Percentiles rank a stretch among this genome's conserved stretches.
These are phyloP conservation scores for Danaus melanippus DNA, from an alignment of 1,140 invertebrate genomes.

Conservation along the genomic window DNA sequence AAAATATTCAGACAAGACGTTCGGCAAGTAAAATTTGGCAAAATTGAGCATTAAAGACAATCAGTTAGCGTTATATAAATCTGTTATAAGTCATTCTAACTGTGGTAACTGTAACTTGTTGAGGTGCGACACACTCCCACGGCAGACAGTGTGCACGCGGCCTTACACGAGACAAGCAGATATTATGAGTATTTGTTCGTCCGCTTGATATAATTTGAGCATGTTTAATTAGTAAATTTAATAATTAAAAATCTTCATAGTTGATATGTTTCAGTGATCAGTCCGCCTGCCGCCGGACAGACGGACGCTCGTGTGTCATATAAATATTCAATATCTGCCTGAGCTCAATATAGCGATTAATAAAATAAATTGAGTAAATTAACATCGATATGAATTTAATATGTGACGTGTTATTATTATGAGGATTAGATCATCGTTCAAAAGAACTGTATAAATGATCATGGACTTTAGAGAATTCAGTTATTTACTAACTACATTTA, in stretches of 20 bases:
- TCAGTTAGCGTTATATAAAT: slow-evolving; percentile 59
- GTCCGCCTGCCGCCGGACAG: too few relatives aligned
- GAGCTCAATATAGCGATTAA: slow-evolving; percentile 20
- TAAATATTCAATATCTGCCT: slow-evolving; percentile 20
- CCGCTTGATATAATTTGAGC: slow-evolving; percentile 1
- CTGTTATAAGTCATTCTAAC: slow-evolving; percentile 54
- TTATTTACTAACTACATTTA: slow-evolving; percentile 69
- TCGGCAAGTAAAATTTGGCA: slow-evolving; percentile 71
- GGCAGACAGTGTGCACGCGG: not conserved
- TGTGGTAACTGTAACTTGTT: slow-evolving; percentile 68
- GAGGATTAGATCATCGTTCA: slow-evolving; percentile 64
- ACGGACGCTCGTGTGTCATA: too few relatives aligned
- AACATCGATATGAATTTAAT: slow-evolving; percentile 64
- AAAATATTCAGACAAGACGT: slow-evolving; percentile 44
- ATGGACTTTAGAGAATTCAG: slow-evolving; percentile 65
- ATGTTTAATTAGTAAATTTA: too few relatives aligned
- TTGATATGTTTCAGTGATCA: too few relatives aligned
- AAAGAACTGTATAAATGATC: slow-evolving; percentile 67
- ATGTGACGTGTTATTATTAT: slow-evolving; percentile 52
- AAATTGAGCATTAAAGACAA: slow-evolving; percentile 69
- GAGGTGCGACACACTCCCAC: not conserved
- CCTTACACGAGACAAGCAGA: slow-evolving; percentile 15
- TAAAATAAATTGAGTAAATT: slow-evolving; percentile 46
- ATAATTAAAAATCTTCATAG: too few relatives aligned
- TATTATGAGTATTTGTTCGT: slow-evolving; percentile 21